phyloP scores from a whole-genome alignment of 30 jellyfish, hydroid and myxozoan species.

The Pseudorhiza aurosa region DNA sequence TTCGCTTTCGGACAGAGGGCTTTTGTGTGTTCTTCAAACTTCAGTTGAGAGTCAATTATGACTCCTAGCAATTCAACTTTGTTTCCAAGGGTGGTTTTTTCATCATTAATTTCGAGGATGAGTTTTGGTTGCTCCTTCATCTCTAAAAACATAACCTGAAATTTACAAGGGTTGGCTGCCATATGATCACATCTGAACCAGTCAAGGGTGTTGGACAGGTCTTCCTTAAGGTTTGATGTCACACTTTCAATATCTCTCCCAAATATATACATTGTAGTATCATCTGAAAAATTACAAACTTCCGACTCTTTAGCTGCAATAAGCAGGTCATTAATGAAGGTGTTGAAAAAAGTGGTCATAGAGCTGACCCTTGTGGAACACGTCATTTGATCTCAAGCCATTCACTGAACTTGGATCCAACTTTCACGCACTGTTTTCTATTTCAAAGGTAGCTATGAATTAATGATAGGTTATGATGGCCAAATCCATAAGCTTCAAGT shows the following conservation, averaged over 20 bases:
- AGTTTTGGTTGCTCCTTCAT: too few species aligned
- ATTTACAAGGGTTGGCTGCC: background rate
- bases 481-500: constrained; percentile 36
- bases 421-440: constrained; percentile 15
- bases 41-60: too few species aligned
- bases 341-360: constrained; percentile 31
- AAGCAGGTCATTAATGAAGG: constrained; percentile 30
- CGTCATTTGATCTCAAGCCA: too few species aligned
- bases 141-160: background rate
- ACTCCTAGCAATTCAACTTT: background rate
- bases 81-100: background rate
- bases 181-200: constrained; percentile 5
- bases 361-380: constrained; percentile 49
- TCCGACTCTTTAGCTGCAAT: background rate
- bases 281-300: constrained; percentile 42
- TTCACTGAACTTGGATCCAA: background rate
- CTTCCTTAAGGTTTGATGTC: background rate
- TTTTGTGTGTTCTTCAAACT: too few species aligned
- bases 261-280: constrained; percentile 1
- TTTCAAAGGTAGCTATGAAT: constrained; percentile 11
- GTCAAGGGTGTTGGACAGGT: background rate
- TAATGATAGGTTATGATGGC: too few species aligned
- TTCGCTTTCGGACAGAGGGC: constrained; percentile 11
- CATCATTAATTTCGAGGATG: background rate
- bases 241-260: background rate